These are phyloP conservation scores for Pseudorhiza aurosa DNA, from an alignment of 30 jellyfish, hydroid and myxozoan genomes.

Conservation along the genomic window DNA sequence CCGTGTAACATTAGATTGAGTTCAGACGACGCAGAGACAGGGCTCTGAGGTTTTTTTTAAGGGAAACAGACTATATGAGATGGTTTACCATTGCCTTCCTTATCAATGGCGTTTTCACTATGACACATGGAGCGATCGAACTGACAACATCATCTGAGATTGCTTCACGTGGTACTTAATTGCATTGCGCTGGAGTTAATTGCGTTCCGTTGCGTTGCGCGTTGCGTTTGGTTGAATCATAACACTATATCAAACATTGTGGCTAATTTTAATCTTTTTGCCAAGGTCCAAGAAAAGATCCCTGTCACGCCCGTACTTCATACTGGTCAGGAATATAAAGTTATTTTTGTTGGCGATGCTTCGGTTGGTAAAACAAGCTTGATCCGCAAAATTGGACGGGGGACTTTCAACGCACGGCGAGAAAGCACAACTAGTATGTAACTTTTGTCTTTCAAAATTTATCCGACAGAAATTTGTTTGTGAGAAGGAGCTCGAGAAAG, in stretches of 20 bases:
- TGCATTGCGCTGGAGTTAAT: background rate
- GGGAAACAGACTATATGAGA: no score
- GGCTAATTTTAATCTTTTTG: no score
- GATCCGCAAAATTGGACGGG: conserved; percentile 70
- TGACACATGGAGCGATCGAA: no score
- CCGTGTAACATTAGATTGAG: background rate
- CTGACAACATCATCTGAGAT: background rate
- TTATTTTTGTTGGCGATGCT: conserved; percentile 86
- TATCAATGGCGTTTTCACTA: no score
- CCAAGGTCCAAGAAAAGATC: background rate
- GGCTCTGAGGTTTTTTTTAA: no score
- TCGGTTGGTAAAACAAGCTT: conserved; percentile 89
- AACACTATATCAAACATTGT: background rate
- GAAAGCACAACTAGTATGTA: conserved; percentile 58
- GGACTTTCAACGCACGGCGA: conserved; percentile 68
- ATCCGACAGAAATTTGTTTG: no score
- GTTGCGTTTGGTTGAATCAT: background rate
- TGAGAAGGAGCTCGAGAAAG: no score
- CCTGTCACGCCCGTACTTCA: conserved; percentile 1
- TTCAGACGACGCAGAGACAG: no score
- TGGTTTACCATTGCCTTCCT: no score
- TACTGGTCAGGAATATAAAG: conserved; percentile 74
- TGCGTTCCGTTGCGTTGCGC: background rate
- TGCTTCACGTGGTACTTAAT: background rate
- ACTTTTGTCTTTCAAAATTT: no score